Evolutionary conservation across 2,113 vertebrate species (phyloP).

Genomic region (Mobula birostris): DNA sequence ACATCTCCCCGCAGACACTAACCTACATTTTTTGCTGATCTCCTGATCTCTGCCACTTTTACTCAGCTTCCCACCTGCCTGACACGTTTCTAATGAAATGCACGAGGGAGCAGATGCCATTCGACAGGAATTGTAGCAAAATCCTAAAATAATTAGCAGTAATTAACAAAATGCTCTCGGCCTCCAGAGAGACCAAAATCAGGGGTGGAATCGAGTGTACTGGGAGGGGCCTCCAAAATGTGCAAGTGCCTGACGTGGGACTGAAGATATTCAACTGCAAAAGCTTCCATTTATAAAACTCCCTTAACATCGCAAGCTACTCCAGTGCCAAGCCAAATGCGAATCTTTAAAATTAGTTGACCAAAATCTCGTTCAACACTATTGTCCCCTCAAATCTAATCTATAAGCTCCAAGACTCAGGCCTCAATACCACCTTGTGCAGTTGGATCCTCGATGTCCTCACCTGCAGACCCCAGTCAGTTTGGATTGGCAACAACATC

Average conservation of each 20-base stretch:
- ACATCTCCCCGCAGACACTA: neutral
- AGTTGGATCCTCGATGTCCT: no score
- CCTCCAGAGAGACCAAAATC: neutral
- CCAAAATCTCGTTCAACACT: no score
- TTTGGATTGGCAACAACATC: no score
- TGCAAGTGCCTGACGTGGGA: neutral
- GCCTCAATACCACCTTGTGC: no score
- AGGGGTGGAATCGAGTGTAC: no score
- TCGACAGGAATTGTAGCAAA: conserved; percentile 16
- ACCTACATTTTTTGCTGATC: conserved; percentile 12
- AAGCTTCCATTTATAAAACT: neutral
- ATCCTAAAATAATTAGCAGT: conserved; percentile 28
- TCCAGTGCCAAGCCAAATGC: no score
- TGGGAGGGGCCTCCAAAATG: neutral
- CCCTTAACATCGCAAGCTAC: no score
- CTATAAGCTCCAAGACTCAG: no score
- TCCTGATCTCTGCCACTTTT: neutral
- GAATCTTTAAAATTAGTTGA: no score
- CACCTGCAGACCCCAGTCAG: no score
- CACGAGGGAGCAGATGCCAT: conserved; percentile 2
- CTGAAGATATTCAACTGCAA: neutral
- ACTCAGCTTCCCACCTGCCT: neutral
- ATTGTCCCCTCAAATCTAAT: no score
- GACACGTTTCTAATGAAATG: conserved; percentile 22
- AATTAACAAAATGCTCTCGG: conserved; percentile 13